Evolutionary conservation across 1,140 invertebrate genomes (phyloP), one percentile per base, ranked within the genome.

Genomic region (Helicoverpa zea): DNA sequence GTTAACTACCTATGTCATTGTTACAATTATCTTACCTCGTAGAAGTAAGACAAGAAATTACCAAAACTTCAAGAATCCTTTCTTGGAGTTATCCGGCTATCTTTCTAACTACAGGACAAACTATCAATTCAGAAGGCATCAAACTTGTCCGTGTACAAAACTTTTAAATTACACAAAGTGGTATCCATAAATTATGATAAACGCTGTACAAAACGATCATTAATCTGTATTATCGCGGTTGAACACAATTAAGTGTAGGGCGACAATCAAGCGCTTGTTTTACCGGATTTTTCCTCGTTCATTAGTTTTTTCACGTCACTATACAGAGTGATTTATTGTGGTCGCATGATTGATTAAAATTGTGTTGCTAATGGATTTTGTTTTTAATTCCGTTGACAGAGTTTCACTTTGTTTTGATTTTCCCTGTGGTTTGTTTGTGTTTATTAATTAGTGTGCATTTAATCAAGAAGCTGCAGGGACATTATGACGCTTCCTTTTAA

Each of bases 191-290:
- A 79, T 79, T 79, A 79, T 79, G 63, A 70, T 79, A 68, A 79
- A 70, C 64, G 51, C 13, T n/a, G 64, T 30, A 79, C 76, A 79
- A 79, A 64, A 56, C 54, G 76, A 68, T 76, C 80, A 86, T 86
- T 82, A 85, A 83, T 86, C 81, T 83, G 68, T 75, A 64, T 81
- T 86, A 86, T 84, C 80, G 82, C 54, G 79, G 70, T 59, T 58
- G 63, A 81, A 83, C 76, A 83, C 81, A 81, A 87, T 85, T 86
- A 82, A 83, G 81, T 83, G 75, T 78, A 63, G 59, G 66, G 80
- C 66, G 80, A 81, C 68, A 81, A 23, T 35, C 47, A 80, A 81
- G 74, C 56, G 68, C 66, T 74, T 79, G 68, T 73, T 70, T 64
- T 78, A 73, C 52, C 52, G 54, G 73, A 81, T 70, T 66, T 68